phyloP scores from a whole-genome alignment of 2,113 vertebrate genomes.

The Lanius collurio region DNA sequence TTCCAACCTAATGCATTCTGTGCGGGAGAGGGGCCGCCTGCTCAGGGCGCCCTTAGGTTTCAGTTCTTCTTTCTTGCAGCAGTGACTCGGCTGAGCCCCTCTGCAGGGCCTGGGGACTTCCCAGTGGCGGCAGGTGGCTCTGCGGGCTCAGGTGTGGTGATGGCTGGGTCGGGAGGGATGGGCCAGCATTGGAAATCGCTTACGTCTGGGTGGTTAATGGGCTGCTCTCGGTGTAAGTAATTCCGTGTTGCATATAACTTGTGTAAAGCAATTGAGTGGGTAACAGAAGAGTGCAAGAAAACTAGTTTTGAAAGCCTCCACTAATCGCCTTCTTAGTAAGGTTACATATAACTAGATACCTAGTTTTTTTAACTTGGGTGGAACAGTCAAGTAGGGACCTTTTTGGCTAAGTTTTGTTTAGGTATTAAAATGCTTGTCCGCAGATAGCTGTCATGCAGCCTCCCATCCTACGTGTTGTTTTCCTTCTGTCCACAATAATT shows the following conservation, averaged over 20 bases:
- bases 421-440: neutral
- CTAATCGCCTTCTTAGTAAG: neutral
- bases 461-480: neutral
- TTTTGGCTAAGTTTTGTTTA: neutral
- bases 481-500: neutral
- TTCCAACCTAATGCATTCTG: fast-evolving
- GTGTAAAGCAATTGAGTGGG: neutral
- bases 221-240: neutral
- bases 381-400: neutral
- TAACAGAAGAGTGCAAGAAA: neutral
- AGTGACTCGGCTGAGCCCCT: fast-evolving
- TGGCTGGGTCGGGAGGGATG: neutral
- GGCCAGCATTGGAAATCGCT: fast-evolving
- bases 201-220: fast-evolving
- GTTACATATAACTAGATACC: fast-evolving
- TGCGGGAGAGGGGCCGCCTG: neutral
- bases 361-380: neutral
- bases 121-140: fast-evolving
- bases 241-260: neutral
- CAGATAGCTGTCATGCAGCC: neutral
- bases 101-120: neutral
- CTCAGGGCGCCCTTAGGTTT: neutral
- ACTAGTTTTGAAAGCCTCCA: neutral
- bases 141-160: fast-evolving
- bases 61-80: neutral